Percentiles rank a stretch among this genome's conserved stretches.
phyloP scores from a whole-genome alignment of 2,113 vertebrate genomes.

The Chaetura pelagica region DNA sequence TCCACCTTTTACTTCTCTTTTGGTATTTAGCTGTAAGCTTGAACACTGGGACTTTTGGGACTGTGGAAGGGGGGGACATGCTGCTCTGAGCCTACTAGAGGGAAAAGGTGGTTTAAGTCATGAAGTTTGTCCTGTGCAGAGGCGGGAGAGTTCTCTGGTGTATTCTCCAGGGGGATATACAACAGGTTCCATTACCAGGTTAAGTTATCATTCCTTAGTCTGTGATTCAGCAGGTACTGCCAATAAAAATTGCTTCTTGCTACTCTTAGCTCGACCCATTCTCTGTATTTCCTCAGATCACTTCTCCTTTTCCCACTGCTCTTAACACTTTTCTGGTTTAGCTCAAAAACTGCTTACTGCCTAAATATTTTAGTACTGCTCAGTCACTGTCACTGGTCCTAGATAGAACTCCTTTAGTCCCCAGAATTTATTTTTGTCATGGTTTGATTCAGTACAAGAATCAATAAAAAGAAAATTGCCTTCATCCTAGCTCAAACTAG shows the following conservation, averaged over 20 bases:
- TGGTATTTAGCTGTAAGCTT: neutral
- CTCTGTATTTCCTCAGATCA: neutral
- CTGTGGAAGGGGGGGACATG: neutral
- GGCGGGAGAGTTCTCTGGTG: neutral
- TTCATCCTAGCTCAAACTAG: too few relatives aligned
- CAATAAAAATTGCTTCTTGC: neutral
- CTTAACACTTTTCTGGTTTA: neutral
- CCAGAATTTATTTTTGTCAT: neutral
- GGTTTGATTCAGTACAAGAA: too few relatives aligned
- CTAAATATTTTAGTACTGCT: neutral
- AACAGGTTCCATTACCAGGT: neutral
- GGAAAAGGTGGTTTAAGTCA: neutral
- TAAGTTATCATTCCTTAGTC: neutral
- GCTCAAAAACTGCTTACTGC: neutral
- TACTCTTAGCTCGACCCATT: neutral
- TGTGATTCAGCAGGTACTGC: neutral
- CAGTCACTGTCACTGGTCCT: constrained; percentile 2
- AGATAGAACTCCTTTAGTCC: neutral
- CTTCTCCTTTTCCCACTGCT: neutral
- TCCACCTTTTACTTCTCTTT: neutral
- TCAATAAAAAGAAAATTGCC: too few relatives aligned
- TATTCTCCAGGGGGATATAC: neutral
- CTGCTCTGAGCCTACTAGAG: neutral
- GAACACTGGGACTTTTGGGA: neutral
- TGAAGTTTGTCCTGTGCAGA: neutral